A percentile compares a stretch with the other conserved stretches of the same genome.
phyloP scores from a whole-genome alignment of 2,113 vertebrate genomes.

The Albula glossodonta region DNA sequence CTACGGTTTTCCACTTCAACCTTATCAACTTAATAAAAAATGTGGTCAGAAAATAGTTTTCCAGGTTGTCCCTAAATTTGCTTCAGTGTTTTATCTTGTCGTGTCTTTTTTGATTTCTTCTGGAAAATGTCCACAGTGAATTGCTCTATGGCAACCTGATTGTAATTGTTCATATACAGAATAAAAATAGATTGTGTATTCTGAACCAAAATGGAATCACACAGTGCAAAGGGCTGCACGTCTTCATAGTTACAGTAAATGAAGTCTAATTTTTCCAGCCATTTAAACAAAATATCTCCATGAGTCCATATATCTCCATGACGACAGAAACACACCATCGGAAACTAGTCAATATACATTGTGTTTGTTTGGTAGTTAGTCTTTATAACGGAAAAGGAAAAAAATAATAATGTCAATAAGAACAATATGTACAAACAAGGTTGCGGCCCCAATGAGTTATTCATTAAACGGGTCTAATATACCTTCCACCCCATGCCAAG shows the following conservation, averaged over 20 bases:
- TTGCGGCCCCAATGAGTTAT: constrained; percentile 49
- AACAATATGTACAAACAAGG: constrained; percentile 54
- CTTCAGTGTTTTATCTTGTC: too few relatives aligned
- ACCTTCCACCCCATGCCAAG: constrained; percentile 40
- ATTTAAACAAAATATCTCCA: too few relatives aligned
- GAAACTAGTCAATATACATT: neutral
- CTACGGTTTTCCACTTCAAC: neutral
- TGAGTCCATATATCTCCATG: constrained; percentile 16
- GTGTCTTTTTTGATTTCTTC: too few relatives aligned
- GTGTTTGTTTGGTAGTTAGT: constrained; percentile 25
- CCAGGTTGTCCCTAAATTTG: too few relatives aligned
- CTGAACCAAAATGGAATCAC: too few relatives aligned
- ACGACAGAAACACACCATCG: neutral
- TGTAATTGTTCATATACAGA: neutral
- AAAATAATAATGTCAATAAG: constrained; percentile 34
- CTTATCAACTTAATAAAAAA: neutral
- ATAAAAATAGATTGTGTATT: neutral
- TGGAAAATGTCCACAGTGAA: neutral
- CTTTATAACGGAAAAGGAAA: constrained; percentile 34
- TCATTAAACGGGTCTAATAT: constrained; percentile 58
- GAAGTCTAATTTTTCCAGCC: neutral
- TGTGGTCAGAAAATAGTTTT: neutral
- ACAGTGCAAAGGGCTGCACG: neutral
- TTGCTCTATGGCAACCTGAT: neutral
- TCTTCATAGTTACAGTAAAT: neutral